Evolutionary conservation across 2,888 invertebrate genomes (phyloP), one percentile per base, ranked within the genome.

Genomic region (Drosophila acutilabella): DNA sequence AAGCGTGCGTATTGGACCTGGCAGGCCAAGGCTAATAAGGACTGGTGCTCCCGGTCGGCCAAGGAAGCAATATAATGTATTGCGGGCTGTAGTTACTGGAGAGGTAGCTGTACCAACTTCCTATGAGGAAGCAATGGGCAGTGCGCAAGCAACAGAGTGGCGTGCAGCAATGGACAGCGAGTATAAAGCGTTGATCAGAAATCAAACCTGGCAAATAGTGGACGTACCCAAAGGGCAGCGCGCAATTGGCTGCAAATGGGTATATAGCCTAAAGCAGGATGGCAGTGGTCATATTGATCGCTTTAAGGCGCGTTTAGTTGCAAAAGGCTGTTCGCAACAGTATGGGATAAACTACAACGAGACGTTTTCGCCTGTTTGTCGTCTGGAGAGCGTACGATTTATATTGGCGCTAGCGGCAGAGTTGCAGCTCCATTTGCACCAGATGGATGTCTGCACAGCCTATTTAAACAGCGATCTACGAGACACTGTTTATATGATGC

Each of bases 191-290:
- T 30, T 52, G 6, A 36, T n/a, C 2, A 13, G 13, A 11, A 42
- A 50, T 26, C 6, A 38, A 26, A 52, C 38, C 6, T 60, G 44
- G 60, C 6, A 60, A n/a, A n/a, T 60, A 4, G 20, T 60, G 20
- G 18, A 14, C 33, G 42, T 33, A 20, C 20, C 20, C 20, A 0
- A 20, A 20, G 20, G 20, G 20, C 20, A 20, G 20, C 20, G 20
- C 20, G 20, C 0, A 20, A 20, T 20, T 20, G 20, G 20, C 20
- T 20, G 20, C n/a, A 52, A 52, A 8, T 50, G 41, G 41, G 50
- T 50, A 1, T 44, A 11, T 13, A 44, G 36, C 16, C 4, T 50
- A 7, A 20, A 20, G 20, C 20, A 20, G 20, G 20, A 20, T 20
- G 23, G 13, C 18, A 33, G 6, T 14, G 50, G 50, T 4, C n/a